phyloP scores from a whole-genome alignment of 1,140 invertebrate species.

The Pinna nobilis region DNA sequence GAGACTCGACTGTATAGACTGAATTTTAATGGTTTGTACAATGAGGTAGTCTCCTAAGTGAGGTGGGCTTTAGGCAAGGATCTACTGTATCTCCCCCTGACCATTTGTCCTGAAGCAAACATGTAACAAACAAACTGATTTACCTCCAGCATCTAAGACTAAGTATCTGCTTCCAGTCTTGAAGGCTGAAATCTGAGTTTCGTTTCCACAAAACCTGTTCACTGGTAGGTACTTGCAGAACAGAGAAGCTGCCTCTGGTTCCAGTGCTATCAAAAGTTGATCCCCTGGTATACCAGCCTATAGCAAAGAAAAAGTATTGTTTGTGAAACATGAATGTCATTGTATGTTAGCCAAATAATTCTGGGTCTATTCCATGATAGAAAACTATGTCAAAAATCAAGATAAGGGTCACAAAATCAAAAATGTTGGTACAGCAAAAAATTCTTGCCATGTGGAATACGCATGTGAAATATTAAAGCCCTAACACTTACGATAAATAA shows the following conservation, averaged over 20 bases:
- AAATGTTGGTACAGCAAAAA: not conserved
- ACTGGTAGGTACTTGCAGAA: slow-evolving; percentile 42
- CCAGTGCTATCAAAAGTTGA: slow-evolving; percentile 43
- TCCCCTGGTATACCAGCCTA: slow-evolving; percentile 40
- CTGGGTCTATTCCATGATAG: not conserved
- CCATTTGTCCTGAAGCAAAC: too few relatives aligned
- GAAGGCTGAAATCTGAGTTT: slow-evolving; percentile 17
- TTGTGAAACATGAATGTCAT: not conserved
- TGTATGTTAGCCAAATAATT: not conserved
- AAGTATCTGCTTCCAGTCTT: slow-evolving; percentile 35
- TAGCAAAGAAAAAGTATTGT: not conserved
- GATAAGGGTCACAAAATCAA: not conserved
- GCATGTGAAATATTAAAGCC: not conserved
- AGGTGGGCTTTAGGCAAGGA: too few relatives aligned
- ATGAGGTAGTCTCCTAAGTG: too few relatives aligned
- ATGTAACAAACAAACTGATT: too few relatives aligned
- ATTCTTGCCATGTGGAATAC: not conserved
- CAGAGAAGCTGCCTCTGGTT: slow-evolving; percentile 49
- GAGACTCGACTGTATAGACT: too few relatives aligned
- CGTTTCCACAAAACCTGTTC: not conserved
- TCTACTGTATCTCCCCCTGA: too few relatives aligned
- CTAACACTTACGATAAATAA: not conserved
- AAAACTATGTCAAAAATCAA: not conserved
- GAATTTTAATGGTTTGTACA: too few relatives aligned
- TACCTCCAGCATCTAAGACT: slow-evolving; percentile 46